phyloP scores from a whole-genome alignment of 2,113 vertebrate species.

The Hylia prasina region DNA sequence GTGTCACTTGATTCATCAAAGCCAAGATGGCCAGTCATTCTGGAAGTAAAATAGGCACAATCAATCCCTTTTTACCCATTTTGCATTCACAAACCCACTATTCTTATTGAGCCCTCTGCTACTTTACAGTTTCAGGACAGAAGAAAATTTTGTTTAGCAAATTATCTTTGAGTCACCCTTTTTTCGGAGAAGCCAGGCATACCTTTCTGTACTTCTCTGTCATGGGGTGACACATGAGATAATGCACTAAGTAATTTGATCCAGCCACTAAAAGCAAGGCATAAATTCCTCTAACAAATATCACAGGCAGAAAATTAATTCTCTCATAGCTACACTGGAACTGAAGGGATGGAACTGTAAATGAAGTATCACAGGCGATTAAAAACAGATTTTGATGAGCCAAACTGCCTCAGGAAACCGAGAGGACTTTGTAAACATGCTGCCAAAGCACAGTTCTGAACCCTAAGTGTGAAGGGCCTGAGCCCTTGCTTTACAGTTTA shows the following conservation, averaged over 20 bases:
- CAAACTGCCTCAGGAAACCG: background rate
- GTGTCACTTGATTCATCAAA: background rate
- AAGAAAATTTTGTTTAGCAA: conserved; percentile 53
- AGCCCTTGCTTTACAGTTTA: background rate
- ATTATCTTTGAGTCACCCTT: conserved; percentile 32
- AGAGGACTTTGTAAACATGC: conserved; percentile 39
- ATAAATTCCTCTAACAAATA: conserved; percentile 65
- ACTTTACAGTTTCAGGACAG: background rate
- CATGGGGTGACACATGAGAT: conserved; percentile 46
- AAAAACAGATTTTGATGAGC: conserved; percentile 34
- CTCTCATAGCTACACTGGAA: conserved; percentile 50
- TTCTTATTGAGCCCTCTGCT: background rate
- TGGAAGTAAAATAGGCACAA: background rate
- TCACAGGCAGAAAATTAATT: conserved; percentile 66
- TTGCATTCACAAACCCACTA: background rate
- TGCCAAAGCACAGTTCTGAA: conserved; percentile 8
- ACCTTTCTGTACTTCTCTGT: conserved; percentile 46
- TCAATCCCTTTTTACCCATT: background rate
- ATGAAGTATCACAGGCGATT: conserved; percentile 56
- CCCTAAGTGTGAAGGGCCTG: background rate
- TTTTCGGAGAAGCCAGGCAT: conserved; percentile 4
- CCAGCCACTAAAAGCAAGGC: conserved; percentile 64
- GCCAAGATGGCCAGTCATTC: background rate
- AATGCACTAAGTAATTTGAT: conserved; percentile 66
- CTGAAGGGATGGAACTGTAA: conserved; percentile 55